These are phyloP conservation scores for Horisme vitalbata DNA, from an alignment of 2,888 invertebrate species.

Conservation along the genomic window DNA sequence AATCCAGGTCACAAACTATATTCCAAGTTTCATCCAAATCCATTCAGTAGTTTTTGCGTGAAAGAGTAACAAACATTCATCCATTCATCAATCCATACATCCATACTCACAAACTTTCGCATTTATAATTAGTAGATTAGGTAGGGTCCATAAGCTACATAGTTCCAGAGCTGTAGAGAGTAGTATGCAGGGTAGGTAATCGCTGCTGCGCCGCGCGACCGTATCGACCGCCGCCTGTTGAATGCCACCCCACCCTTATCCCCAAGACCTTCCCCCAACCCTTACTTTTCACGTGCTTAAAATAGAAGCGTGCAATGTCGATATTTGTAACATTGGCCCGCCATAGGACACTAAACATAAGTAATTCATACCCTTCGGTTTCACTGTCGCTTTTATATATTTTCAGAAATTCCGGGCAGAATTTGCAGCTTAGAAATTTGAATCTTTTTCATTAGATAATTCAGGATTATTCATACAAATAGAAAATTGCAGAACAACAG, in stretches of 20 bases:
- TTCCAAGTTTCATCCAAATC: no score
- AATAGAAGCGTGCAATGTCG: conserved; percentile 79
- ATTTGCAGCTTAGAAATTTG: conserved; percentile 1
- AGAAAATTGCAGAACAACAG: no score
- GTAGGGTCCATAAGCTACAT: conserved; percentile 11
- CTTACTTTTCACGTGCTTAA: conserved; percentile 79
- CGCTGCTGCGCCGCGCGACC: conserved; percentile 63
- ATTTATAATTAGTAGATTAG: neutral
- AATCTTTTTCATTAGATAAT: neutral
- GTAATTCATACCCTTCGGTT: conserved; percentile 41
- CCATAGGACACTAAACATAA: conserved; percentile 59
- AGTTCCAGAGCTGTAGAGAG: conserved; percentile 26
- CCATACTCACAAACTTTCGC: no score
- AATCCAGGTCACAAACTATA: no score
- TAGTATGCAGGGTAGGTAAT: conserved; percentile 55
- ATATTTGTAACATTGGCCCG: conserved; percentile 76
- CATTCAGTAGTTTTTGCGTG: no score
- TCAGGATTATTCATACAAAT: neutral
- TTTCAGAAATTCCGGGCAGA: conserved; percentile 5
- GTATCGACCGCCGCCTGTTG: conserved; percentile 82
- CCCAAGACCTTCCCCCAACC: conserved; percentile 57
- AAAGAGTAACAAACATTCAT: no score
- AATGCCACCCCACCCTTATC: conserved; percentile 67
- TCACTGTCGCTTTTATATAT: no score
- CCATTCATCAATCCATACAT: no score